Conservation (phyloP, 2,797 vertebrate genomes). For the Anisognathus igniventris region DNA sequence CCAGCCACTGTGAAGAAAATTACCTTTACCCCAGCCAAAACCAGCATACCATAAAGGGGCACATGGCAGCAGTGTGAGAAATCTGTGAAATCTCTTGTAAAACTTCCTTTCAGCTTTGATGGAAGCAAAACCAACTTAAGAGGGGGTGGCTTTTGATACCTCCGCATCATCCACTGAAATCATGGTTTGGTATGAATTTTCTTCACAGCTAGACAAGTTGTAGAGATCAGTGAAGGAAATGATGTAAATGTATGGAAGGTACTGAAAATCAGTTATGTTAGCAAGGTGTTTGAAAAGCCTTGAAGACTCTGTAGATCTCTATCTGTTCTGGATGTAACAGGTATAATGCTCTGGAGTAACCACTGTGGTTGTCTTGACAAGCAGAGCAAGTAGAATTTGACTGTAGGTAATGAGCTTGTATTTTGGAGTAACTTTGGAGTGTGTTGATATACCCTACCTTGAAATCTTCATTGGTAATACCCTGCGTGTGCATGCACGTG, state of each 20-base stretch:
- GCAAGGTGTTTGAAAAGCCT: neutral
- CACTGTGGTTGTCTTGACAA: neutral
- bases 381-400: neutral
- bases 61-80: neutral
- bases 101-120: neutral
- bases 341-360: neutral
- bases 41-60: neutral
- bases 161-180: neutral
- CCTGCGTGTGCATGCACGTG: fast-evolving
- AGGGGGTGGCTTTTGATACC: neutral
- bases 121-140: neutral
- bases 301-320: neutral
- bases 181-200: neutral
- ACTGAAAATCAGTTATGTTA: neutral
- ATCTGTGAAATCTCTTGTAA: neutral
- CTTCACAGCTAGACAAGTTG: neutral
- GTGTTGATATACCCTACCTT: neutral
- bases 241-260: neutral
- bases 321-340: neutral
- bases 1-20: neutral
- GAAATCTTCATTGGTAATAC: neutral
- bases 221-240: neutral
- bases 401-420: neutral
- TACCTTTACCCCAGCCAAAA: neutral
- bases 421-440: neutral